A percentile compares a stretch with the other conserved stretches of the same genome.
These are phyloP conservation scores for Lepisosteus osseus DNA, from an alignment of 2,113 vertebrate genomes.

Conservation along the genomic window DNA sequence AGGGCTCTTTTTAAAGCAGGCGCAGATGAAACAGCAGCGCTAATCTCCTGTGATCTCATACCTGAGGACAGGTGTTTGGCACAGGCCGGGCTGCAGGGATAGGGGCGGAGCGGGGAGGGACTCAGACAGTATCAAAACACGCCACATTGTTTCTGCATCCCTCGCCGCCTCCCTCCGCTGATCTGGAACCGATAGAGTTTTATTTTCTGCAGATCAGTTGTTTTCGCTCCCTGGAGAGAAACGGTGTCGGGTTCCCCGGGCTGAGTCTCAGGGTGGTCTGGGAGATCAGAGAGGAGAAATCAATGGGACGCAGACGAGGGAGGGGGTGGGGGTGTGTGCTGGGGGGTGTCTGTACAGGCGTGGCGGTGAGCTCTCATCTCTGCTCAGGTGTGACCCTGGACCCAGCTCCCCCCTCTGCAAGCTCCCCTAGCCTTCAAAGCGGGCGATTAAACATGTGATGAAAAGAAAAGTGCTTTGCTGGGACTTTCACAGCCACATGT, in stretches of 20 bases:
- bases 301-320: background rate
- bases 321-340: background rate
- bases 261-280: background rate
- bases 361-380: background rate
- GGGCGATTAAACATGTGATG: no score
- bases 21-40: background rate
- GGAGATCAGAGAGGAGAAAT: background rate
- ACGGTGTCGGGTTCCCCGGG: slow-evolving; percentile 43
- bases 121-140: slow-evolving; percentile 57
- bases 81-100: slow-evolving; percentile 27
- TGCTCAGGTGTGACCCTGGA: background rate
- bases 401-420: background rate
- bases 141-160: slow-evolving; percentile 33
- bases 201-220: slow-evolving; percentile 31
- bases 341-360: no score
- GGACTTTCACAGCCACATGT: no score
- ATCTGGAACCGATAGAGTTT: slow-evolving; percentile 64
- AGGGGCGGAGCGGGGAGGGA: slow-evolving; percentile 36
- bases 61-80: slow-evolving; percentile 67
- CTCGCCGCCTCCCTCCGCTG: slow-evolving; percentile 38
- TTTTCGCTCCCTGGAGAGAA: slow-evolving; percentile 46
- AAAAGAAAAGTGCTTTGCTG: no score
- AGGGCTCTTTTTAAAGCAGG: slow-evolving; percentile 20
- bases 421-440: background rate
- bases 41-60: slow-evolving; percentile 48